A percentile compares a stretch with the other conserved stretches of the same genome.
phyloP scores from a whole-genome alignment of 2,113 vertebrate genomes.

The Myocastor coypus region DNA sequence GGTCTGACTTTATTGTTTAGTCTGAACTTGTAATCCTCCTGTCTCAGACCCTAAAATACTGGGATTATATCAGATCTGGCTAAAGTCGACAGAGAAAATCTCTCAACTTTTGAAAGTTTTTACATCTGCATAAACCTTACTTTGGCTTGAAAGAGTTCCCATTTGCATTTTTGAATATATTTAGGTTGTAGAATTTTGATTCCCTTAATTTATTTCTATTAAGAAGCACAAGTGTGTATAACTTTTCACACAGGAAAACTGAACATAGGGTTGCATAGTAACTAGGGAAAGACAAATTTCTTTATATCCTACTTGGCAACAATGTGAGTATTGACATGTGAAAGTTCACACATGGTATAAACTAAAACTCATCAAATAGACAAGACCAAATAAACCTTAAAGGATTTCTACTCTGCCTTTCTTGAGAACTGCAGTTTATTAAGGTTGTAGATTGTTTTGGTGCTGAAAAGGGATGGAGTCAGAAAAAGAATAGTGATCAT shows the following conservation, averaged over 20 bases:
- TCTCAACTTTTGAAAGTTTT: not conserved
- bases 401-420: not conserved
- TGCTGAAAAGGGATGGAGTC: not conserved
- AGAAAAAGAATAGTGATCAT: not conserved
- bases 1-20: not conserved
- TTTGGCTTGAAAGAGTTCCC: not conserved
- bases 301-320: slow-evolving; percentile 25
- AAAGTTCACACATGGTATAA: not conserved
- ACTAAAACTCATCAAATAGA: not conserved
- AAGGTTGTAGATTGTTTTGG: not conserved
- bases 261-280: not conserved
- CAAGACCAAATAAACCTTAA: not conserved
- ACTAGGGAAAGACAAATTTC: not conserved
- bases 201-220: not conserved
- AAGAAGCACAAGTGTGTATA: not conserved
- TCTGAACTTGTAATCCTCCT: not conserved
- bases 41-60: not conserved
- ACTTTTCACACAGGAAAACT: slow-evolving; percentile 17
- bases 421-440: slow-evolving; percentile 4
- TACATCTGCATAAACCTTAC: not conserved
- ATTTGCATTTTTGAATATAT: not conserved
- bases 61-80: not conserved
- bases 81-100: not conserved
- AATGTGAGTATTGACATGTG: not conserved
- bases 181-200: slow-evolving; percentile 41